A percentile compares a stretch with the other conserved stretches of the same genome.
These are phyloP conservation scores for Pelagia noctiluca DNA, from an alignment of 30 jellyfish, hydroid and myxozoan genomes.

Conservation along the genomic window DNA sequence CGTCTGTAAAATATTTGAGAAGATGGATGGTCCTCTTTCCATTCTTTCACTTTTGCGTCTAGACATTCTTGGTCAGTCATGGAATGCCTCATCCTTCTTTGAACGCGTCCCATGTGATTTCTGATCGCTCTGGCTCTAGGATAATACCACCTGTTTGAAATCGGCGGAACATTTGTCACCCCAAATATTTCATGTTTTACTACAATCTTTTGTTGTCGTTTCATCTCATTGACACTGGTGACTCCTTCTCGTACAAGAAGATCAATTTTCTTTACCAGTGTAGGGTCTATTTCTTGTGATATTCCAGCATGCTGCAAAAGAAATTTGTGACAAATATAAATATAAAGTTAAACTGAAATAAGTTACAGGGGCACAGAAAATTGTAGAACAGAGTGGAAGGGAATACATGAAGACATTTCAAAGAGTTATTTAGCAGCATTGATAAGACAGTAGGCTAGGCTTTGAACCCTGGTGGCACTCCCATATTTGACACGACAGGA, in stretches of 20 bases:
- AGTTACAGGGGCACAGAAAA: too few relatives aligned
- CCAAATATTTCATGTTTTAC: constrained; percentile 25
- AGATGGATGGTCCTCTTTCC: constrained; percentile 29
- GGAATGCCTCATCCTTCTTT: constrained; percentile 21
- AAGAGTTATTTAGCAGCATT: too few relatives aligned
- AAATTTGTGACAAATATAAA: neutral
- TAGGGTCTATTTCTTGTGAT: constrained; percentile 47
- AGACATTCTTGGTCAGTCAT: constrained; percentile 46
- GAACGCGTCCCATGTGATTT: constrained; percentile 21
- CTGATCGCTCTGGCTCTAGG: constrained; percentile 9
- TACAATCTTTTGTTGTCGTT: neutral
- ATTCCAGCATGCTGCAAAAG: constrained; percentile 41
- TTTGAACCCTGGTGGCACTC: too few relatives aligned
- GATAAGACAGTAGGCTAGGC: too few relatives aligned
- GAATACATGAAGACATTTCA: too few relatives aligned
- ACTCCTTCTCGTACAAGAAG: constrained; percentile 39
- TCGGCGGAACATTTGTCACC: constrained; percentile 11
- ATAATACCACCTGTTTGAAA: constrained; percentile 1
- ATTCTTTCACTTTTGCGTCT: constrained; percentile 21
- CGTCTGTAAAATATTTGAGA: constrained; percentile 35
- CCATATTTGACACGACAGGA: too few relatives aligned
- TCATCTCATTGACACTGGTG: constrained; percentile 24
- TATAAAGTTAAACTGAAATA: too few relatives aligned
- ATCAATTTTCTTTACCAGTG: constrained; percentile 16
- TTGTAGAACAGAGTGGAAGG: too few relatives aligned